Evolutionary conservation across 2,888 invertebrate genomes (phyloP).

Genomic region (Chirona hameri): DNA sequence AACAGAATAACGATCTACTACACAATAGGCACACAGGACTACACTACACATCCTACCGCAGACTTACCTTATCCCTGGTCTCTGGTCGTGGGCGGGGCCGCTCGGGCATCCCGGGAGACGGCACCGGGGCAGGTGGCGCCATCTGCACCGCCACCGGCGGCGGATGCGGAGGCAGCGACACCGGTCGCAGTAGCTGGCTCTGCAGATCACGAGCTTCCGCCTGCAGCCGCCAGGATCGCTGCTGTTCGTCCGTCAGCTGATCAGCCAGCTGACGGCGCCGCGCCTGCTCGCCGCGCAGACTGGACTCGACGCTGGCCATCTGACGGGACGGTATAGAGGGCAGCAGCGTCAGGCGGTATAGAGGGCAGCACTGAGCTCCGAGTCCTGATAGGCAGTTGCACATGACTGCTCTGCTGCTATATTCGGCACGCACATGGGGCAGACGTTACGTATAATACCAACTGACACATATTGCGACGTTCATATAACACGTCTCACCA

Average conservation of each 20-base stretch:
- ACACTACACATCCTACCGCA: no score
- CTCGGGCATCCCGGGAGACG: background rate
- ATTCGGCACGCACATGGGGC: no score
- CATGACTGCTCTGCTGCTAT: no score
- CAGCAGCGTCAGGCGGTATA: background rate
- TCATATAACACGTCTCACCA: no score
- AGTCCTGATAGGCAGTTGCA: no score
- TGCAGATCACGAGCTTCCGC: constrained; percentile 36
- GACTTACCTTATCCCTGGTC: background rate
- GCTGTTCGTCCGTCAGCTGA: constrained; percentile 13
- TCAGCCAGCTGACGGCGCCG: constrained; percentile 2
- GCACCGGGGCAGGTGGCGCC: background rate
- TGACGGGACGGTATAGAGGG: background rate
- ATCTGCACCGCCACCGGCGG: background rate
- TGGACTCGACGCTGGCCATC: background rate
- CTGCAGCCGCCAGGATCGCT: constrained; percentile 33
- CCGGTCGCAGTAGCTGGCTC: constrained; percentile 24
- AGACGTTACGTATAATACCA: no score
- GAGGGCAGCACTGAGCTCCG: no score
- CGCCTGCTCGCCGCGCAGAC: background rate
- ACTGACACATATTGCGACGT: no score
- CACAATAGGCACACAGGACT: no score
- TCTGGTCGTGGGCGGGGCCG: background rate
- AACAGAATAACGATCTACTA: no score
- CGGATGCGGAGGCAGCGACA: background rate